Conservation (phyloP, 2,888 invertebrate species). For the Glaucopsyche alexis region DNA sequence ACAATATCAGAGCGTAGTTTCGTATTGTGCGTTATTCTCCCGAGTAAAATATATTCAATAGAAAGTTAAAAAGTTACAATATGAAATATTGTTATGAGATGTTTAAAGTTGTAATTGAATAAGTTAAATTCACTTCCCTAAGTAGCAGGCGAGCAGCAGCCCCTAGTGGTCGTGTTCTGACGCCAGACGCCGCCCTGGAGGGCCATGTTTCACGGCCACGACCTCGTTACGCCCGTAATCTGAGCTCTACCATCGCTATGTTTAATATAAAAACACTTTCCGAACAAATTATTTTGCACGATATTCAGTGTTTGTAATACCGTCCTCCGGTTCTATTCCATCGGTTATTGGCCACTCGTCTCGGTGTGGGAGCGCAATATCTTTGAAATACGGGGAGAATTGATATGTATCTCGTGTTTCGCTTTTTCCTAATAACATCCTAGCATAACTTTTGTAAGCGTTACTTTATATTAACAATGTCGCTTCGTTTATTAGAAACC, state of each 20-base stretch:
- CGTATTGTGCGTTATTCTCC: not conserved
- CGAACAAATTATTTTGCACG: constrained; percentile 29
- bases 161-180: constrained; percentile 63
- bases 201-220: constrained; percentile 64
- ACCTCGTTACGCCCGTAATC: constrained; percentile 67
- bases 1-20: not conserved
- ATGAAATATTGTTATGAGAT: constrained; percentile 24
- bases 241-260: constrained; percentile 51
- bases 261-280: constrained; percentile 49
- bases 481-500: not conserved
- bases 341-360: constrained; percentile 68
- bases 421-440: constrained; percentile 18
- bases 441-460: not conserved
- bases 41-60: not conserved
- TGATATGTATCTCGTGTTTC: constrained; percentile 39
- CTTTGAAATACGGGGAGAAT: constrained; percentile 52
- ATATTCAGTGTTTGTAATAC: constrained; percentile 26
- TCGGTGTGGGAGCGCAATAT: constrained; percentile 64
- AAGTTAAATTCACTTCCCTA: constrained; percentile 36
- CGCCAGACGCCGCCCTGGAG: constrained; percentile 56
- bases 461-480: not conserved
- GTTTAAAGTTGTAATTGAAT: constrained; percentile 32
- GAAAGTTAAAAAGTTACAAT: constrained; percentile 11
- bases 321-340: constrained; percentile 47
- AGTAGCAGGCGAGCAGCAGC: constrained; percentile 49